Conservation (phyloP, 37 sponge, comb jelly and placozoan species). For the Ianthella basta region DNA sequence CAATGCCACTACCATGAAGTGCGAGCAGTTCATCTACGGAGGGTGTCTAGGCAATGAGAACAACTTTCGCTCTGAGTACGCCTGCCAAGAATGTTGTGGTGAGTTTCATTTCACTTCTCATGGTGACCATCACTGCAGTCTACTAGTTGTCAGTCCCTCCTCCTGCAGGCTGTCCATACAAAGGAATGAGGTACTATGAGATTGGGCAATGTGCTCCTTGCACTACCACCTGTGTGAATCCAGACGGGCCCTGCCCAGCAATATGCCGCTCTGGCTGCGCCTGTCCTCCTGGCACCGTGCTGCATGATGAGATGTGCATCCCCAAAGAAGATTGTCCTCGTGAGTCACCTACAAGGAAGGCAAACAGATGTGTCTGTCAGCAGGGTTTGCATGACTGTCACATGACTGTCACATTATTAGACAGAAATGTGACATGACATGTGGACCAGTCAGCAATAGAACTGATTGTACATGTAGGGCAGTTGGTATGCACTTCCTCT, state of each 20-base stretch:
- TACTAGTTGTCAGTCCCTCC: no score
- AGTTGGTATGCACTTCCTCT: no score
- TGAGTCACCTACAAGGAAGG: no score
- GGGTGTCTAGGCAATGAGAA: conserved; percentile 47
- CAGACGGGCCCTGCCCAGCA: conserved; percentile 36
- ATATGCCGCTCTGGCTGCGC: conserved; percentile 39
- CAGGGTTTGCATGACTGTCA: no score
- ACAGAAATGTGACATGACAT: no score
- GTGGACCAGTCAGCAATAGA: no score
- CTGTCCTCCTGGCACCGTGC: conserved; percentile 41
- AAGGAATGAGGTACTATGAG: conserved; percentile 14
- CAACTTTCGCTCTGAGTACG: background rate
- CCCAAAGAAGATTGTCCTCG: background rate
- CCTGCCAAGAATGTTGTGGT: background rate
- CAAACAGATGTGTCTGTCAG: no score
- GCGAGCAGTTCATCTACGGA: conserved; percentile 48
- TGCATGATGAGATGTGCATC: conserved; percentile 13
- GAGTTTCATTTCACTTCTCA: no score
- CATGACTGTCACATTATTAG: no score
- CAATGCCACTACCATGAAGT: conserved; percentile 9
- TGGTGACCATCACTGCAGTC: no score
- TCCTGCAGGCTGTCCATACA: background rate
- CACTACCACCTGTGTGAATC: conserved; percentile 30
- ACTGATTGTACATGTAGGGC: no score
- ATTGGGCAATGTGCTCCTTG: conserved; percentile 42